Conservation (phyloP, 2,888 invertebrate species). For the Drosophila parthenogenetica region DNA sequence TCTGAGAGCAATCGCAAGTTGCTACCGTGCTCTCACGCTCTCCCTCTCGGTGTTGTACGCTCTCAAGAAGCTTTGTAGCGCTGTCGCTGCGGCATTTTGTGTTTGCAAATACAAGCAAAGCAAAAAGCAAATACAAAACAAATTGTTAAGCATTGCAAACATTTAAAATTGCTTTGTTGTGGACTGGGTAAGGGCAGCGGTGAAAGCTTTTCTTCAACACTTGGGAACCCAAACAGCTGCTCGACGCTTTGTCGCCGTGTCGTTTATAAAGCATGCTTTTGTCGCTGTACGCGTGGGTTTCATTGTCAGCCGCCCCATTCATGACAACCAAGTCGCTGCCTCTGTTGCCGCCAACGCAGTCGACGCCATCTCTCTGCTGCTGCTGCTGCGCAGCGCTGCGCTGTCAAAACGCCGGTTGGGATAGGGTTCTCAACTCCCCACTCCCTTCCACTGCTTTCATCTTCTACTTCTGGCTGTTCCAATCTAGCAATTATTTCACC, state of each 20-base stretch:
- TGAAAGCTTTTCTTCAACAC: conserved; percentile 70
- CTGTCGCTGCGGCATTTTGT: conserved; percentile 73
- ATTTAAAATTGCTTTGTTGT: conserved; percentile 44
- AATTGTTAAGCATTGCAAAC: conserved; percentile 37
- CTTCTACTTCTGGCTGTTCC: conserved; percentile 8
- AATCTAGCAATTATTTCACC: conserved; percentile 43
- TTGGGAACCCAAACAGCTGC: conserved; percentile 79
- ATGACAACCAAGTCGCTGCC: conserved; percentile 53
- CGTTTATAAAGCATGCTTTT: conserved; percentile 10
- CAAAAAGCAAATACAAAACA: conserved; percentile 26
- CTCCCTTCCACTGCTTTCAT: conserved; percentile 17
- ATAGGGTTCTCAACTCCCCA: conserved; percentile 70
- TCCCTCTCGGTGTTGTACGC: conserved; percentile 8
- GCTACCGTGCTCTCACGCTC: conserved; percentile 24
- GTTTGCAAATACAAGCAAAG: conserved; percentile 57
- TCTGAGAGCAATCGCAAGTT: conserved; percentile 31
- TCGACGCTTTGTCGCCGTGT: conserved; percentile 69
- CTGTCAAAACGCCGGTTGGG: conserved; percentile 78
- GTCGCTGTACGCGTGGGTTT: conserved; percentile 55
- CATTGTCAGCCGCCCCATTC: conserved; percentile 77
- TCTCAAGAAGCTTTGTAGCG: conserved; percentile 52
- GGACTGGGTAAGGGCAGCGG: conserved; percentile 59
- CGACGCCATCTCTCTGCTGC: not conserved
- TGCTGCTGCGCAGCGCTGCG: not conserved
- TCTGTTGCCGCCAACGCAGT: conserved; percentile 9